These are phyloP conservation scores for Gymnocypris eckloni DNA, from an alignment of 2,797 vertebrate species.

Conservation along the genomic window DNA sequence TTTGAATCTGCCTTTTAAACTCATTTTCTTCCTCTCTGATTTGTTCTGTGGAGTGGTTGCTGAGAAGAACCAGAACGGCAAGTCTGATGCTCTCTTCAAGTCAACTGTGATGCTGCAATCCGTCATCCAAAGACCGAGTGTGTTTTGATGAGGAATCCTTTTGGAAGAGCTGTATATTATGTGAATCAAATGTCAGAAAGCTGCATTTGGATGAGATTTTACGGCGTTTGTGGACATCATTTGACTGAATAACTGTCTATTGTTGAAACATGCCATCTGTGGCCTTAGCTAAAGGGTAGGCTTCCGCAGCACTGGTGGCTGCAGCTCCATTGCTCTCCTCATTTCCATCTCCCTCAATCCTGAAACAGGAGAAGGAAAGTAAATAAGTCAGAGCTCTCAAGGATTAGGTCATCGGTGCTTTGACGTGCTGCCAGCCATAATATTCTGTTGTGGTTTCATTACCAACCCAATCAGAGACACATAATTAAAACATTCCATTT, in stretches of 20 bases:
- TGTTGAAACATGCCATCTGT: constrained; percentile 17
- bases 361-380: constrained; percentile 48
- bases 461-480: constrained; percentile 56
- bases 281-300: constrained; percentile 23
- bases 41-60: constrained; percentile 51
- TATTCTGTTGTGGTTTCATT: constrained; percentile 60
- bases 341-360: constrained; percentile 29
- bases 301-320: constrained; percentile 16
- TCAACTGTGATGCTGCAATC: constrained; percentile 56
- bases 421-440: constrained; percentile 60
- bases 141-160: constrained; percentile 28
- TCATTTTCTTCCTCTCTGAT: constrained; percentile 47
- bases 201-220: not conserved
- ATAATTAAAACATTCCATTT: constrained; percentile 58
- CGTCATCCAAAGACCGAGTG: constrained; percentile 49
- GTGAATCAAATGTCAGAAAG: not conserved
- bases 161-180: not conserved
- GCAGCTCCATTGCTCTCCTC: not conserved
- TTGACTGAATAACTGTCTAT: constrained; percentile 10
- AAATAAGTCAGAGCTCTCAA: constrained; percentile 44
- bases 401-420: constrained; percentile 55
- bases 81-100: constrained; percentile 53
- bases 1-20: constrained; percentile 6
- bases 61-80: constrained; percentile 60
- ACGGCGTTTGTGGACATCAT: not conserved